phyloP scores from a whole-genome alignment of 2,888 invertebrate species.

The Achlya flavicornis region DNA sequence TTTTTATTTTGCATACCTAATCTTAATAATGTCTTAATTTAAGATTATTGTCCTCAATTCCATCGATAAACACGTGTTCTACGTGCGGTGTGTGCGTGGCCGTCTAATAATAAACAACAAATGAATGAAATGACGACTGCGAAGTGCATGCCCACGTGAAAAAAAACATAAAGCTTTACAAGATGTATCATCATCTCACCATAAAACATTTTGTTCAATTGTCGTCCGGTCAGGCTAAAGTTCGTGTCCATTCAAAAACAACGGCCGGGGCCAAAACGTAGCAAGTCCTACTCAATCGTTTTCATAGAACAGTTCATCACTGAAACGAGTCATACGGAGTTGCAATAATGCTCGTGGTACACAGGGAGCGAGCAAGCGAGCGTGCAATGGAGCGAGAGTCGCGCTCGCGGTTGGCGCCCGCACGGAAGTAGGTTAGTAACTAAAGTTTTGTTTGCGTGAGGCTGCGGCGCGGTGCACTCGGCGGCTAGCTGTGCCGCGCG shows the following conservation, averaged over 20 bases:
- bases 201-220: conserved; percentile 79
- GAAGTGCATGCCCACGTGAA: conserved; percentile 73
- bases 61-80: conserved; percentile 46
- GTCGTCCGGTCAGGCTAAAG: conserved; percentile 60
- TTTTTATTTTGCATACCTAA: neutral
- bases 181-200: conserved; percentile 77
- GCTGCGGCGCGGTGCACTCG: conserved; percentile 79
- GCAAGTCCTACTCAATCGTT: conserved; percentile 52
- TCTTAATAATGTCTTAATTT: neutral
- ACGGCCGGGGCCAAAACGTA: conserved; percentile 43
- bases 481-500: conserved; percentile 61
- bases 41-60: conserved; percentile 19
- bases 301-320: conserved; percentile 73
- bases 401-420: conserved; percentile 79
- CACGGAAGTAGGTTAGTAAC: conserved; percentile 84
- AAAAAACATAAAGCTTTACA: conserved; percentile 64
- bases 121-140: conserved; percentile 57
- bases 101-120: conserved; percentile 51
- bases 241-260: conserved; percentile 72
- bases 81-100: conserved; percentile 71
- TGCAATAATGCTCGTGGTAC: conserved; percentile 35
- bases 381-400: conserved; percentile 56
- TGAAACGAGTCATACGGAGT: conserved; percentile 63
- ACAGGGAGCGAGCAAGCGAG: conserved; percentile 49
- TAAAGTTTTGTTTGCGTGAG: conserved; percentile 84